These are phyloP conservation scores for Platerodrilus igneus DNA, from an alignment of 2,888 invertebrate genomes.

Conservation along the genomic window DNA sequence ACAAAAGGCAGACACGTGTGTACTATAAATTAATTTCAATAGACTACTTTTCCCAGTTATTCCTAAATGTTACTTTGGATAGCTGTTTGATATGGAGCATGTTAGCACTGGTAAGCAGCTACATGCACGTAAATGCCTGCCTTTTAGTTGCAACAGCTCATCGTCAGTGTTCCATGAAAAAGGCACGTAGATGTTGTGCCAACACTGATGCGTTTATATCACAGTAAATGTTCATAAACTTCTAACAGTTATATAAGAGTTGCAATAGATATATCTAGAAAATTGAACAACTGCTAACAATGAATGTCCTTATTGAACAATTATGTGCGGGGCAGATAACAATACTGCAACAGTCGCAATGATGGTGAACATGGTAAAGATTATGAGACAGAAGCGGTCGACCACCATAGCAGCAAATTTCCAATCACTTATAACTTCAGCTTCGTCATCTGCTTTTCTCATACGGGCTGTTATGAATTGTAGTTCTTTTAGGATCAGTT, in stretches of 20 bases:
- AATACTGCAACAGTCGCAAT: slow-evolving; percentile 89
- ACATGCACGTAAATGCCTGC: slow-evolving; percentile 47
- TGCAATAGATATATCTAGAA: too few relatives aligned
- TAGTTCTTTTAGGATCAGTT: slow-evolving; percentile 85
- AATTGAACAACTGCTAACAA: slow-evolving; percentile 29
- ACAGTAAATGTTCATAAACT: slow-evolving; percentile 46
- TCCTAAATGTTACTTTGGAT: slow-evolving; percentile 21
- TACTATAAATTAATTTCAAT: slow-evolving; percentile 31
- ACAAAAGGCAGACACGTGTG: slow-evolving; percentile 49
- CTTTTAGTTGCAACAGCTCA: slow-evolving; percentile 46
- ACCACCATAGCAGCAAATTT: slow-evolving; percentile 98
- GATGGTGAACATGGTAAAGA: slow-evolving; percentile 91
- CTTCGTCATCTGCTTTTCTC: slow-evolving; percentile 91
- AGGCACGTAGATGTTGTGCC: slow-evolving; percentile 47
- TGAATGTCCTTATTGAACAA: slow-evolving; percentile 67
- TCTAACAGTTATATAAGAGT: slow-evolving; percentile 33
- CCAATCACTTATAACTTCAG: slow-evolving; percentile 93
- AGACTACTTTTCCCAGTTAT: slow-evolving; percentile 6
- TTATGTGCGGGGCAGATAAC: slow-evolving; percentile 89
- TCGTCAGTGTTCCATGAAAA: slow-evolving; percentile 46
- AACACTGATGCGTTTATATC: slow-evolving; percentile 46
- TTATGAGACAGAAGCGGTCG: slow-evolving; percentile 92
- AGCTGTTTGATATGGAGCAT: slow-evolving; percentile 26
- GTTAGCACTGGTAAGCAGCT: slow-evolving; percentile 28
- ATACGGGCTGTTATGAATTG: slow-evolving; percentile 92